These are phyloP conservation scores for Drosophila paulistorum DNA, from an alignment of 1,140 invertebrate species.

Conservation along the genomic window DNA sequence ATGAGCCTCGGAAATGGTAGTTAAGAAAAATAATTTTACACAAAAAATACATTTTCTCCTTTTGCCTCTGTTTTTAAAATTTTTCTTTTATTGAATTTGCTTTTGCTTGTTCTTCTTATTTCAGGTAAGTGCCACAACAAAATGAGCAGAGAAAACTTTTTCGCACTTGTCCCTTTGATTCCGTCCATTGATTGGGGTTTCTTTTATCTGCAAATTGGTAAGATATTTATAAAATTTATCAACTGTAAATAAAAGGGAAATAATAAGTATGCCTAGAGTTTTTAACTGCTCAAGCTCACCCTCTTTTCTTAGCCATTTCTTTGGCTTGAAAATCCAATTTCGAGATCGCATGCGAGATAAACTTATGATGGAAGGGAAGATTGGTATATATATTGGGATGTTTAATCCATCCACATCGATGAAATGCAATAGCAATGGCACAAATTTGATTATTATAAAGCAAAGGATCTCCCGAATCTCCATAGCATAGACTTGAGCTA, in stretches of 20 bases:
- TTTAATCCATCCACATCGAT: neutral
- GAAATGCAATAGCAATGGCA: constrained; percentile 24
- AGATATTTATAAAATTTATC: neutral
- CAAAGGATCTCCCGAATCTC: constrained; percentile 32
- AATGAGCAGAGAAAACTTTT: neutral
- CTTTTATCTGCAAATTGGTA: constrained; percentile 17
- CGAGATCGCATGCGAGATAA: constrained; percentile 17
- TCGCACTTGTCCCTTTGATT: neutral
- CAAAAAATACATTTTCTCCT: constrained; percentile 11
- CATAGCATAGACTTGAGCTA: constrained; percentile 11
- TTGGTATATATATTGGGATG: constrained; percentile 31
- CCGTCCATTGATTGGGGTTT: neutral
- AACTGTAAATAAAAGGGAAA: neutral
- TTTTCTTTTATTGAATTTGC: constrained; percentile 17
- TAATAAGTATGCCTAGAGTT: too few species aligned
- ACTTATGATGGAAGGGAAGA: constrained; percentile 13
- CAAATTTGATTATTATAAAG: constrained; percentile 14
- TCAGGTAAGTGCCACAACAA: constrained; percentile 35
- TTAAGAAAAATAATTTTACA: constrained; percentile 25
- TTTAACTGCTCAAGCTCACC: neutral
- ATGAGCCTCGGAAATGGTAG: constrained; percentile 12
- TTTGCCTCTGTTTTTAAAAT: neutral
- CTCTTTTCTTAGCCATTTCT: neutral
- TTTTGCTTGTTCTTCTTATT: constrained; percentile 5
- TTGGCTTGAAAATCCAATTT: too few species aligned